Percentiles rank a stretch among this genome's conserved stretches.
These are phyloP conservation scores for Pterocles gutturalis DNA, from an alignment of 2,113 vertebrate genomes.

Conservation along the genomic window DNA sequence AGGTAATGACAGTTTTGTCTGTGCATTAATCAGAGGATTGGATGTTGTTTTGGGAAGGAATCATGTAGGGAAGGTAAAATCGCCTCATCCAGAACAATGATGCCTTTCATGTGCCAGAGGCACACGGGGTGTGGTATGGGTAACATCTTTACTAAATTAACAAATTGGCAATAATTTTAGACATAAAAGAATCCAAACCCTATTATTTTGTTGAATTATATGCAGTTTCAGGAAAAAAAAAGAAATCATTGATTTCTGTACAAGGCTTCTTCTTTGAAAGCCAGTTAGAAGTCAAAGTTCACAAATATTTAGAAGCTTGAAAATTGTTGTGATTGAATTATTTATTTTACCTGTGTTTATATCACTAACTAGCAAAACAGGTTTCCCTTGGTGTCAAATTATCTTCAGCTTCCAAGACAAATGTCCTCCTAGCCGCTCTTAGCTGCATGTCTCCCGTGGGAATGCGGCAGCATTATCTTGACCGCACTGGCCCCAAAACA, in stretches of 20 bases:
- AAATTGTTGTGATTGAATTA: background rate
- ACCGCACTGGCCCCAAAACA: background rate
- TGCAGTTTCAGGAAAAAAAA: background rate
- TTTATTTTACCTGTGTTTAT: background rate
- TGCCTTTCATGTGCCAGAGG: background rate
- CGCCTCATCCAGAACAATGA: rapidly evolving
- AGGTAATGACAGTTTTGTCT: background rate
- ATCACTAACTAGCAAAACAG: background rate
- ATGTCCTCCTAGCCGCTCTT: background rate
- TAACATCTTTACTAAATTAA: background rate
- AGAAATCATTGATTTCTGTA: background rate
- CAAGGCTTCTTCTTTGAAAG: background rate
- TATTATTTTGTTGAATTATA: rapidly evolving
- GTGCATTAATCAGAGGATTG: background rate
- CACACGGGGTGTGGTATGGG: background rate
- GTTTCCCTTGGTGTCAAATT: background rate
- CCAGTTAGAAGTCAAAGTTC: background rate
- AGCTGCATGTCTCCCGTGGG: background rate
- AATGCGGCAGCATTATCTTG: background rate
- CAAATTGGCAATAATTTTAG: background rate
- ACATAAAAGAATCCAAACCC: background rate
- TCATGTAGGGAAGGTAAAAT: background rate
- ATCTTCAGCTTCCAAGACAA: background rate
- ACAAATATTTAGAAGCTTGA: background rate
- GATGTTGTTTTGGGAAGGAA: background rate